These are phyloP conservation scores for Oryzias javanicus DNA, from an alignment of 2,113 vertebrate species.

Conservation along the genomic window DNA sequence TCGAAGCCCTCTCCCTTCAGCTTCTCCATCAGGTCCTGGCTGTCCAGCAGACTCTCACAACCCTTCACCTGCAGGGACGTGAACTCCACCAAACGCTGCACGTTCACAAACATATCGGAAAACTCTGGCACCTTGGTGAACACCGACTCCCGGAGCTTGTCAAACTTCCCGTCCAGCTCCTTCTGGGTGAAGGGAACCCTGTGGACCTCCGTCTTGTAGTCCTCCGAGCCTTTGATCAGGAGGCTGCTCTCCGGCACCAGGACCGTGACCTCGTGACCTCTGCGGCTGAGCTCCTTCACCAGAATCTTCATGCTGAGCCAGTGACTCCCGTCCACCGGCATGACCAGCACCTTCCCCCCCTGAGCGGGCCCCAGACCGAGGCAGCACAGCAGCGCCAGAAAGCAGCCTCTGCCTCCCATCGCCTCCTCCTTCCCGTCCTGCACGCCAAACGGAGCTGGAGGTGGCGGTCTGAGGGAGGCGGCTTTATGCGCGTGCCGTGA, in stretches of 20 bases:
- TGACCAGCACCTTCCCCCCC: slow-evolving; percentile 77
- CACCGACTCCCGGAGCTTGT: not conserved
- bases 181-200: slow-evolving; percentile 60
- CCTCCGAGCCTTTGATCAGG: slow-evolving; percentile 35
- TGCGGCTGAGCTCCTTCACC: slow-evolving; percentile 74
- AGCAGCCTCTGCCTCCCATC: slow-evolving; percentile 52
- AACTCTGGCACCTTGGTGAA: slow-evolving; percentile 32
- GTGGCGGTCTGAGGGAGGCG: not conserved
- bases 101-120: slow-evolving; percentile 23
- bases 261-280: slow-evolving; percentile 78
- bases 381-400: slow-evolving; percentile 57
- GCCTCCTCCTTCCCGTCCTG: slow-evolving; percentile 16
- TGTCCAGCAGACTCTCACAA: slow-evolving; percentile 70
- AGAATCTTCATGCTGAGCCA: slow-evolving; percentile 85
- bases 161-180: slow-evolving; percentile 40
- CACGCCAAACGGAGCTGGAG: slow-evolving; percentile 9
- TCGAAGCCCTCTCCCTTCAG: slow-evolving; percentile 76
- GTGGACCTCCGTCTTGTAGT: slow-evolving; percentile 65
- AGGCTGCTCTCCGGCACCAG: slow-evolving; percentile 78
- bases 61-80: slow-evolving; percentile 54
- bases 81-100: slow-evolving; percentile 50
- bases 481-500: slow-evolving; percentile 18
- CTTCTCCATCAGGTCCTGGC: slow-evolving; percentile 67
- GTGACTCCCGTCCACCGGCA: slow-evolving; percentile 84
- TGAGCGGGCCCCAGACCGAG: slow-evolving; percentile 40